These are phyloP conservation scores for Ictalurus furcatus DNA, from an alignment of 2,113 vertebrate genomes.

Conservation along the genomic window DNA sequence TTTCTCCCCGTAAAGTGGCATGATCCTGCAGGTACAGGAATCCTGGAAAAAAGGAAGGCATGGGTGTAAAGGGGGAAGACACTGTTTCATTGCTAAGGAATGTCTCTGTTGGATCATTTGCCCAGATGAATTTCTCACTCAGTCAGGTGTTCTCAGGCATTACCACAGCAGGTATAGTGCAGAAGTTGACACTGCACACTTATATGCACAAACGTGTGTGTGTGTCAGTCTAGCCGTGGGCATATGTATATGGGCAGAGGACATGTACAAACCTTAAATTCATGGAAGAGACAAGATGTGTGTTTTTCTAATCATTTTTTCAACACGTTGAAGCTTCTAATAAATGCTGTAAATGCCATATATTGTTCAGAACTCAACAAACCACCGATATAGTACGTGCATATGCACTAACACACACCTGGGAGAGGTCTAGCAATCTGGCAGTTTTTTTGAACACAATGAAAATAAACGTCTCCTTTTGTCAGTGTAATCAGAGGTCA, in stretches of 20 bases:
- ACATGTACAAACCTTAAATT: background rate
- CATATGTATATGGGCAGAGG: constrained; percentile 3
- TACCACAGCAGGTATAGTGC: constrained; percentile 17
- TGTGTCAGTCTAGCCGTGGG: background rate
- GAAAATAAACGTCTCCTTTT: constrained; percentile 37
- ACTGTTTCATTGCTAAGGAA: constrained; percentile 49
- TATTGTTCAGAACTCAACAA: background rate
- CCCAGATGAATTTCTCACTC: constrained; percentile 39
- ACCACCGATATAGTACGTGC: background rate
- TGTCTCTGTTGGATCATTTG: constrained; percentile 39
- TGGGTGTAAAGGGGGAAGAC: constrained; percentile 42
- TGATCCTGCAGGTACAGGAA: constrained; percentile 1
- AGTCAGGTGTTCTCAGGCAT: constrained; percentile 6
- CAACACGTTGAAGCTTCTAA: constrained; percentile 18
- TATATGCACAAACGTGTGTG: constrained; percentile 5
- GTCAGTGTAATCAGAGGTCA: constrained; percentile 13
- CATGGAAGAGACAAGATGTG: background rate
- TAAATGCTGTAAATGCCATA: constrained; percentile 25
- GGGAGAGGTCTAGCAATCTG: background rate
- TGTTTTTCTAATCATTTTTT: constrained; percentile 19
- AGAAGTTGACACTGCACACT: constrained; percentile 29
- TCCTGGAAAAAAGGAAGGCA: background rate
- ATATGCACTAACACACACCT: background rate
- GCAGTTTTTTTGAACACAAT: background rate
- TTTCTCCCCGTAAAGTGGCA: constrained; percentile 16